A percentile compares a stretch with the other conserved stretches of the same genome.
Evolutionary conservation across 2,888 invertebrate genomes (phyloP).

Genomic region (Petrophora chlorosata): DNA sequence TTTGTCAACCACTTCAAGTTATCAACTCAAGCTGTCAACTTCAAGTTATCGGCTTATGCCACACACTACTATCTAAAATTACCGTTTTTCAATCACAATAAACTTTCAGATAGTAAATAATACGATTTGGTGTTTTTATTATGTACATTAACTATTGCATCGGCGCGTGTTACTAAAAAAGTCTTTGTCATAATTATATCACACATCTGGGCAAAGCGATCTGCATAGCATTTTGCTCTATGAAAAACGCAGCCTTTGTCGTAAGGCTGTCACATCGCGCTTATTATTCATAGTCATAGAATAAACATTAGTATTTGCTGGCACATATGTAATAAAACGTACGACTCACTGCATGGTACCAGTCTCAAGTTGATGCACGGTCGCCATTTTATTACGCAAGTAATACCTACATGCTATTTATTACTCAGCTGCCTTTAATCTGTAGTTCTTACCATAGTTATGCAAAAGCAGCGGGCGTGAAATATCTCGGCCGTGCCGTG

Average conservation of each 20-base stretch:
- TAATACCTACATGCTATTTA: too few relatives aligned
- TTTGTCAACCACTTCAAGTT: conserved; percentile 26
- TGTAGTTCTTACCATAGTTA: conserved; percentile 41
- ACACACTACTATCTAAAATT: conserved; percentile 31
- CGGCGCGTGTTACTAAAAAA: too few relatives aligned
- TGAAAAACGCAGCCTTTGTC: too few relatives aligned
- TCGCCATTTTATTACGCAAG: conserved; percentile 15
- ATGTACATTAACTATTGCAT: too few relatives aligned
- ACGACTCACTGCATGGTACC: neutral
- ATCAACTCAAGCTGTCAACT: conserved; percentile 21
- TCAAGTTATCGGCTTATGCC: conserved; percentile 2
- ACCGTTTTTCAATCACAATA: conserved; percentile 16
- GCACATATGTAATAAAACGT: too few relatives aligned
- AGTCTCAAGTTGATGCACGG: neutral
- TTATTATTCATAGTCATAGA: too few relatives aligned
- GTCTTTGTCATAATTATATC: too few relatives aligned
- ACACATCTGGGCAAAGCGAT: too few relatives aligned
- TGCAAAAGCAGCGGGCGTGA: conserved; percentile 53
- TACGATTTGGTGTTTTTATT: too few relatives aligned
- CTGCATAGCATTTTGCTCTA: too few relatives aligned
- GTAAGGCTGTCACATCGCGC: too few relatives aligned
- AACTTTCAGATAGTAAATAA: neutral
- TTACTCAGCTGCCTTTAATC: conserved; percentile 10
- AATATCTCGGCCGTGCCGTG: conserved; percentile 43
- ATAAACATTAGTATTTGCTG: too few relatives aligned